phyloP scores from a whole-genome alignment of 1,140 invertebrate species.

The Drosophila repleta region DNA sequence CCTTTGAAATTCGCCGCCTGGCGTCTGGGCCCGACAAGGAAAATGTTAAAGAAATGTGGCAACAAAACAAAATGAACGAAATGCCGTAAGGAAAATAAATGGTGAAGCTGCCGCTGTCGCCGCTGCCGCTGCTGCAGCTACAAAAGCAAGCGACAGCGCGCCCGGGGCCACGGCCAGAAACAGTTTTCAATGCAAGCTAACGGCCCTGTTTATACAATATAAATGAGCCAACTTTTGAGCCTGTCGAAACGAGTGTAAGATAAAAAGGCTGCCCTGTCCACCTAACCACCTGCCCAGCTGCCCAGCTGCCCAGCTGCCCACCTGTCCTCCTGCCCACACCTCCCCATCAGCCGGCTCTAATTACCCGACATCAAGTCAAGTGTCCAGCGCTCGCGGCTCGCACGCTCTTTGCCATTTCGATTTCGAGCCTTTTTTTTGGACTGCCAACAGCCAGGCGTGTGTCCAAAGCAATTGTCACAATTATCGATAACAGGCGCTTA shows the following conservation, averaged over 20 bases:
- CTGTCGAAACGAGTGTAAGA: conserved; percentile 37
- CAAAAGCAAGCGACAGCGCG: neutral
- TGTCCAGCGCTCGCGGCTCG: neutral
- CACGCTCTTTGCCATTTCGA: neutral
- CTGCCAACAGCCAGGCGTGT: conserved; percentile 28
- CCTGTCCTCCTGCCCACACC: too few relatives aligned
- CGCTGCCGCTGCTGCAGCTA: neutral
- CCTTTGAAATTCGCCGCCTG: conserved; percentile 65
- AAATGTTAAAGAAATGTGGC: conserved; percentile 21
- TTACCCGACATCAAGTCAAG: conserved; percentile 19
- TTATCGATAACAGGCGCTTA: conserved; percentile 5
- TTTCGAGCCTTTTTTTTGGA: neutral
- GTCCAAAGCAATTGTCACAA: conserved; percentile 9
- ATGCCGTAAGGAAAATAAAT: conserved; percentile 22
- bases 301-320: neutral
- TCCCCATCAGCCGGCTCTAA: conserved; percentile 19
- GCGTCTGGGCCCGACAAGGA: conserved; percentile 16
- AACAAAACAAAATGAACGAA: neutral
- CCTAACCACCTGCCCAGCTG: neutral
- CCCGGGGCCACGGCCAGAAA: conserved; percentile 5
- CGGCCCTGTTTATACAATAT: conserved; percentile 74
- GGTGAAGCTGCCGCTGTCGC: neutral
- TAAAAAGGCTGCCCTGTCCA: conserved; percentile 23
- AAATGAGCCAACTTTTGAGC: conserved; percentile 72
- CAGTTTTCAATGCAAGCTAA: conserved; percentile 55